Conservation (phyloP, 1,140 invertebrate genomes). For the Drosophila nasuta region DNA sequence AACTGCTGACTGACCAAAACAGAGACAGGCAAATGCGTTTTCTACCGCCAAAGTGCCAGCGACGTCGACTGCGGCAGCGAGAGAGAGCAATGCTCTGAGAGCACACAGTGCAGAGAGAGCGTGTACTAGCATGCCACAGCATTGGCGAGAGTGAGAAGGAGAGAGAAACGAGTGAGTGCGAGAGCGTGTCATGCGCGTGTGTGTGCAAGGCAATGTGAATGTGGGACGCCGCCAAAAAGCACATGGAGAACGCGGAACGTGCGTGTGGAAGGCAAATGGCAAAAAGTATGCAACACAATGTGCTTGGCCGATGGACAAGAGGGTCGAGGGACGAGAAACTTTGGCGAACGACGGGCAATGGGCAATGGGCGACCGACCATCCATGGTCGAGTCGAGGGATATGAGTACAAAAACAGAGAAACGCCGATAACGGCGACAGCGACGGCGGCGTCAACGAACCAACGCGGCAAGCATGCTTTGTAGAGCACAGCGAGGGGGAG, state of each 20-base stretch:
- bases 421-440: slow-evolving; percentile 72
- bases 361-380: slow-evolving; percentile 18
- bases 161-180: slow-evolving; percentile 26
- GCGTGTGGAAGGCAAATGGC: slow-evolving; percentile 79
- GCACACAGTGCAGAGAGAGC: slow-evolving; percentile 40
- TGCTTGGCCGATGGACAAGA: slow-evolving; percentile 35
- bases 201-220: slow-evolving; percentile 55
- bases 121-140: slow-evolving; percentile 30
- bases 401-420: slow-evolving; percentile 84
- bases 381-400: slow-evolving; percentile 66
- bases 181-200: slow-evolving; percentile 60
- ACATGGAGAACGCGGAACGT: slow-evolving; percentile 73
- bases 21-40: slow-evolving; percentile 83
- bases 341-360: not conserved
- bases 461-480: slow-evolving; percentile 37
- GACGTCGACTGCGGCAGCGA: slow-evolving; percentile 54
- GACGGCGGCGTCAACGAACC: slow-evolving; percentile 74
- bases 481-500: not conserved
- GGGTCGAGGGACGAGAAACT: not conserved
- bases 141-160: slow-evolving; percentile 17
- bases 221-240: slow-evolving; percentile 77
- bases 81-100: slow-evolving; percentile 26
- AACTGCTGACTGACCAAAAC: slow-evolving; percentile 85
- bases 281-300: slow-evolving; percentile 81
- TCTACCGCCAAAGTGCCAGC: slow-evolving; percentile 57